Percentiles rank a stretch among this genome's conserved stretches.
Conservation (phyloP, 1,140 invertebrate species). For the Calycopis cecrops region DNA sequence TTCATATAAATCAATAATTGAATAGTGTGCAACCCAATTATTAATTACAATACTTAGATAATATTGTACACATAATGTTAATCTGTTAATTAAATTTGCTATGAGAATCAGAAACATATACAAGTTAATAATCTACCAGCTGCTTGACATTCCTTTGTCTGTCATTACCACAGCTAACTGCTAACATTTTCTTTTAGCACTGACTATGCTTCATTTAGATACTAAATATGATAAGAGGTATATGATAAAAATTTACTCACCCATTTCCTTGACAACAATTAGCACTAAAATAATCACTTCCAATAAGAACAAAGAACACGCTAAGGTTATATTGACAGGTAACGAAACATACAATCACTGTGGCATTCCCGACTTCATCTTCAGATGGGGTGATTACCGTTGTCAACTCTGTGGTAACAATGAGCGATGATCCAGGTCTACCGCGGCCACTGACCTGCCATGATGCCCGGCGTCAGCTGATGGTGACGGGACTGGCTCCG, state of each 20-base stretch:
- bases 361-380: conserved; percentile 5
- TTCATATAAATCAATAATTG: too few relatives aligned
- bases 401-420: background rate
- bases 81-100: too few relatives aligned
- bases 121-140: conserved; percentile 1
- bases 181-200: background rate
- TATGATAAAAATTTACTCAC: conserved; percentile 15
- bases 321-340: conserved; percentile 11
- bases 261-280: conserved; percentile 17
- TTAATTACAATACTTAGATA: too few relatives aligned
- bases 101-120: background rate
- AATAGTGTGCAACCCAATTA: too few relatives aligned
- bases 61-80: too few relatives aligned
- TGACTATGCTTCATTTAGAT: background rate
- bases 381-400: background rate
- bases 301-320: conserved; percentile 29
- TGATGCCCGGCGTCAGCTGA: conserved; percentile 43
- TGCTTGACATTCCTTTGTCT: conserved; percentile 17
- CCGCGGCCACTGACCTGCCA: conserved; percentile 59
- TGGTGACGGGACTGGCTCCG: conserved; percentile 27
- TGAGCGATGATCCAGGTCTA: conserved; percentile 5
- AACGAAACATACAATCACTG: conserved; percentile 6
- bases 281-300: conserved; percentile 22
- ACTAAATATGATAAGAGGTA: background rate
- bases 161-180: conserved; percentile 4